Conservation (phyloP, 2,113 vertebrate genomes). For the Bucco capensis region DNA sequence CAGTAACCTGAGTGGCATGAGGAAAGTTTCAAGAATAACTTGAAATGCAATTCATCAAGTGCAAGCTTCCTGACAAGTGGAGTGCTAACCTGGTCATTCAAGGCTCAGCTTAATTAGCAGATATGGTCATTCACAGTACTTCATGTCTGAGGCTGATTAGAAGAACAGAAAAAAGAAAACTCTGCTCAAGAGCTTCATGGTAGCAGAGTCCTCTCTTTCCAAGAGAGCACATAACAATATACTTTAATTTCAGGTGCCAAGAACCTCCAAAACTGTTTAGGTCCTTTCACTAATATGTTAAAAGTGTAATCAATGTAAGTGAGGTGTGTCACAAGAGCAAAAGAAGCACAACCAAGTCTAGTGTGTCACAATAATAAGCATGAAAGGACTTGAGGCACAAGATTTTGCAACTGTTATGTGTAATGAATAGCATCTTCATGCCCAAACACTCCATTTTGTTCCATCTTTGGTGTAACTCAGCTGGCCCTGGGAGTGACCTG, state of each 20-base stretch:
- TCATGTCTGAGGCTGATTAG: constrained; percentile 6
- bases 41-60: constrained; percentile 37
- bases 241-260: constrained; percentile 21
- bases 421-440: not conserved
- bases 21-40: not conserved
- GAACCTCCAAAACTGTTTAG: not conserved
- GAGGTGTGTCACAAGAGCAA: not conserved
- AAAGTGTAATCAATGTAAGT: not conserved
- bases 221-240: constrained; percentile 19
- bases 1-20: constrained; percentile 5
- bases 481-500: not conserved
- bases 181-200: not conserved
- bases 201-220: not conserved
- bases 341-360: not conserved
- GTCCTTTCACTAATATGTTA: not conserved
- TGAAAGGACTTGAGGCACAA: not conserved
- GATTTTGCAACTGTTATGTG: not conserved
- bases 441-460: not conserved
- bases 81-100: constrained; percentile 32
- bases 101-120: constrained; percentile 30
- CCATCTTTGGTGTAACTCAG: not conserved
- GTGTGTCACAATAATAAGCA: not conserved
- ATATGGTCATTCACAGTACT: not conserved
- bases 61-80: constrained; percentile 35
- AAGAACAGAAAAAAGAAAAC: constrained; percentile 6